Percentiles rank a stretch among this genome's conserved stretches.
phyloP scores from a whole-genome alignment of 2,113 vertebrate genomes.

The Vidua chalybeata region DNA sequence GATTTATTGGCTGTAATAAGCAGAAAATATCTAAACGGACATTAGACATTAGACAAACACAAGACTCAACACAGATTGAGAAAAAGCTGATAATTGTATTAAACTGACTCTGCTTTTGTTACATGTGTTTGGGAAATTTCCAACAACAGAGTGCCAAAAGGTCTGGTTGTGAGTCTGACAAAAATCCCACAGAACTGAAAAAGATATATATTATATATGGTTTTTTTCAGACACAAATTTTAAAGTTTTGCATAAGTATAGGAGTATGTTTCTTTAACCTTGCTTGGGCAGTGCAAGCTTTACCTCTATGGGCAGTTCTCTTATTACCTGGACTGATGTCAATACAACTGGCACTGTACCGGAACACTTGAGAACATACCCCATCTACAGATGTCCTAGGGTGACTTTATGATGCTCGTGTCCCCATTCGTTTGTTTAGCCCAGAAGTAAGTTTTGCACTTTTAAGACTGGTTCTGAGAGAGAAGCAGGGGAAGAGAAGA shows the following conservation, averaged over 20 bases:
- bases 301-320: not conserved
- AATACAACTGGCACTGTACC: not conserved
- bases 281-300: accelerated
- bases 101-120: conserved; percentile 77
- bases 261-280: not conserved
- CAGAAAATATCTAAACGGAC: conserved; percentile 79
- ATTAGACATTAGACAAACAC: conserved; percentile 81
- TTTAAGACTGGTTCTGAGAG: not conserved
- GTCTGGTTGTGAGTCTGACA: conserved; percentile 70
- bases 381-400: not conserved
- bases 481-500: not conserved
- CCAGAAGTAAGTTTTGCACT: not conserved
- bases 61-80: conserved; percentile 80
- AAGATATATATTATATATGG: conserved; percentile 44
- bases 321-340: not conserved
- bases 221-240: not conserved
- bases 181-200: conserved; percentile 51
- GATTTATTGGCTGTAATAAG: conserved; percentile 81
- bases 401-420: not conserved
- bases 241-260: not conserved
- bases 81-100: conserved; percentile 81
- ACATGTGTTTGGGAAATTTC: conserved; percentile 78
- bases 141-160: conserved; percentile 74
- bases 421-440: not conserved
- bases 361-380: not conserved